A percentile compares a stretch with the other conserved stretches of the same genome.
phyloP scores from a whole-genome alignment of 2,797 vertebrate genomes.

The Pseudomugil tenellus region DNA sequence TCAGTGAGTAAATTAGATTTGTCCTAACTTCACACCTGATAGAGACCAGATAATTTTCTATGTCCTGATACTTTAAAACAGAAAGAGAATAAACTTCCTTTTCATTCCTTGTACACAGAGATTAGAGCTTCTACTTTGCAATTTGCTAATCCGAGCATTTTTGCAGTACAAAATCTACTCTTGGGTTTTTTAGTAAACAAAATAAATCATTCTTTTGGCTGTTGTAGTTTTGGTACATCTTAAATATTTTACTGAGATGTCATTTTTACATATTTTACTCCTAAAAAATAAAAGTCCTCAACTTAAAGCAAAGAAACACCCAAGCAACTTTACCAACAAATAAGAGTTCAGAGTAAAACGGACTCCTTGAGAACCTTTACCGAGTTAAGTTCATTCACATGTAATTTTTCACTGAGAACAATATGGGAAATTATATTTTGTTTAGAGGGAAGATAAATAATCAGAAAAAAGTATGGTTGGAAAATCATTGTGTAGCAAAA shows the following conservation, averaged over 20 bases:
- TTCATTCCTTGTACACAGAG: neutral
- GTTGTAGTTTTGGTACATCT: neutral
- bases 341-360: neutral
- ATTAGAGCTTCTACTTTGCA: neutral
- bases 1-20: neutral
- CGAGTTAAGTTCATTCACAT: no score
- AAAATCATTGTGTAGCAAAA: neutral
- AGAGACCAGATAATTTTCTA: neutral
- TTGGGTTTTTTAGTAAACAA: neutral
- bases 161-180: neutral
- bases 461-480: neutral
- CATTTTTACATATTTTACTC: neutral
- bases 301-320: neutral
- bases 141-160: neutral
- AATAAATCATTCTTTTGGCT: neutral
- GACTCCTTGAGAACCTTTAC: neutral
- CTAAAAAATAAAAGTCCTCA: neutral
- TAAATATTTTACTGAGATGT: neutral
- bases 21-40: neutral
- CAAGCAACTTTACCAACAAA: neutral
- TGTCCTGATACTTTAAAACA: neutral
- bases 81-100: neutral
- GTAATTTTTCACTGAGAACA: neutral
- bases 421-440: neutral
- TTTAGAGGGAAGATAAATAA: neutral